These are phyloP conservation scores for Cotesia chilonis DNA, from an alignment of 1,140 invertebrate genomes.

Conservation along the genomic window DNA sequence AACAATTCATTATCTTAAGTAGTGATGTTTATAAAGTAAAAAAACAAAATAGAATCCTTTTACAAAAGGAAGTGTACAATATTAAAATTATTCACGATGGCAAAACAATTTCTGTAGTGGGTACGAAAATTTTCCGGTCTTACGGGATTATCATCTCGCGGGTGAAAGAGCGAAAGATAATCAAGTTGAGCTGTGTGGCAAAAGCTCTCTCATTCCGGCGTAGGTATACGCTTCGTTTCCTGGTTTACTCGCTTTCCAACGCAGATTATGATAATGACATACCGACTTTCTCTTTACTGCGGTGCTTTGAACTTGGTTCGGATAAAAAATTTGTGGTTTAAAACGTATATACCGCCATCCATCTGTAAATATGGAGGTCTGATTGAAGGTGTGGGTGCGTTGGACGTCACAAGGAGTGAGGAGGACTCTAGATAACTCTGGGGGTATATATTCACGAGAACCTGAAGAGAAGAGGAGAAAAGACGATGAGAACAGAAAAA, in stretches of 20 bases:
- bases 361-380: conserved; percentile 52
- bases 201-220: not conserved
- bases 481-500: not conserved
- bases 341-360: conserved; percentile 38
- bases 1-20: too few species aligned
- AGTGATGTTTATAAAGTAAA: too few species aligned
- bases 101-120: conserved; percentile 13
- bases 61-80: conserved; percentile 33
- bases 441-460: not conserved
- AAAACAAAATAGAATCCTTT: too few species aligned
- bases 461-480: not conserved
- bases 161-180: conserved; percentile 17
- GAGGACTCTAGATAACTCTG: not conserved
- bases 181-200: conserved; percentile 22
- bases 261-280: conserved; percentile 54
- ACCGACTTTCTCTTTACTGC: conserved; percentile 2
- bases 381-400: conserved; percentile 46
- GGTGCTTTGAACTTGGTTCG: conserved; percentile 45
- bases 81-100: conserved; percentile 32
- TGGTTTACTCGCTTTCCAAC: not conserved
- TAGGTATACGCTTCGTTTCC: conserved; percentile 20
- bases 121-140: conserved; percentile 11
- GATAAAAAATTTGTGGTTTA: conserved; percentile 41
- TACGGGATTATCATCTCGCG: not conserved
- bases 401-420: not conserved